Evolutionary conservation across 2,113 vertebrate genomes (phyloP).

Genomic region (Rhinolophus sinicus): DNA sequence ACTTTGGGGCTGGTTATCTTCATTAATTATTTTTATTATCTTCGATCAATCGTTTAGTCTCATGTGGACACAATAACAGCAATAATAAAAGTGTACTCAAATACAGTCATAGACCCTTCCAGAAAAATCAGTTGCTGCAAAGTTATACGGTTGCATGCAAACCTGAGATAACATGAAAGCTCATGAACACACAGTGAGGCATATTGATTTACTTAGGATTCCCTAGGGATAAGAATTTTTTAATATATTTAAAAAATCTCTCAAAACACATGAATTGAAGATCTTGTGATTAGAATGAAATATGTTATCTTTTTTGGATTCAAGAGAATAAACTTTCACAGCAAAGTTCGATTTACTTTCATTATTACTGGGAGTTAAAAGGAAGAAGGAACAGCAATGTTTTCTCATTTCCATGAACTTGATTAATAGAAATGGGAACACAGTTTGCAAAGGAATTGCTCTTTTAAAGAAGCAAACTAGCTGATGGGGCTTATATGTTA

Average conservation of each 20-base stretch:
- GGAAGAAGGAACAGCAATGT: conserved; percentile 4
- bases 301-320: conserved; percentile 47
- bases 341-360: conserved; percentile 51
- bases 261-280: conserved; percentile 35
- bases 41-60: conserved; percentile 14
- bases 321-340: conserved; percentile 42
- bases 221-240: background rate
- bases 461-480: conserved; percentile 17
- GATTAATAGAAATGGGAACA: conserved; percentile 27
- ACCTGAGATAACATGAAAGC: conserved; percentile 40
- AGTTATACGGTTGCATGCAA: conserved; percentile 32
- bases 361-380: conserved; percentile 32
- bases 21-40: conserved; percentile 52
- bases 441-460: background rate
- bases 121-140: conserved; percentile 43
- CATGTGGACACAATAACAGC: background rate
- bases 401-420: conserved; percentile 59
- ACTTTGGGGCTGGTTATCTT: background rate
- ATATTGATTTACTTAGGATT: conserved; percentile 50
- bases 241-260: conserved; percentile 51
- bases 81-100: conserved; percentile 26
- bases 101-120: background rate
- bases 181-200: background rate
- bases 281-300: conserved; percentile 60
- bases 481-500: background rate